A percentile compares a stretch with the other conserved stretches of the same genome.
Evolutionary conservation across 2,888 invertebrate species (phyloP).

Genomic region (Microchrysa polita): DNA sequence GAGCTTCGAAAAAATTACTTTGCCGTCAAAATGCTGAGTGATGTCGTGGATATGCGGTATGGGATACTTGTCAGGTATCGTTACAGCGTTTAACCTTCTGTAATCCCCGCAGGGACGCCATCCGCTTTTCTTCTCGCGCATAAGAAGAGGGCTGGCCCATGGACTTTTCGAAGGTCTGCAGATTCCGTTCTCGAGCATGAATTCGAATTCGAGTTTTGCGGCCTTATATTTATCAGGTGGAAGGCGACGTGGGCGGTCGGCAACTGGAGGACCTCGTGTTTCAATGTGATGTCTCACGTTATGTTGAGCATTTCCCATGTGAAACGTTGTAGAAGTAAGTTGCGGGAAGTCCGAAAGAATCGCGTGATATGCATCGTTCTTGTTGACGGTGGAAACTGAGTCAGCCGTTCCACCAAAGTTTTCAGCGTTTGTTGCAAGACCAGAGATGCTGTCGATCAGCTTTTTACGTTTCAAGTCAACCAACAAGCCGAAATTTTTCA

Average conservation of each 20-base stretch:
- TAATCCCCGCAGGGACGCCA: conserved; percentile 57
- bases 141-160: conserved; percentile 59
- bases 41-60: too few relatives aligned
- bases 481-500: too few relatives aligned
- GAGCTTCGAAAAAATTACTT: background rate
- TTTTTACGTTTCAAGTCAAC: too few relatives aligned
- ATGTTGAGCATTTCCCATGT: too few relatives aligned
- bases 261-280: background rate
- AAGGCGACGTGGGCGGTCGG: too few relatives aligned
- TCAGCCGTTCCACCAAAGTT: too few relatives aligned
- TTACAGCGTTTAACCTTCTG: conserved; percentile 54
- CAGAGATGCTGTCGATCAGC: too few relatives aligned
- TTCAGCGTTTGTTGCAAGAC: too few relatives aligned
- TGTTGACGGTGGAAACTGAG: too few relatives aligned
- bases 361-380: too few relatives aligned
- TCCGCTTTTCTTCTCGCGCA: conserved; percentile 49
- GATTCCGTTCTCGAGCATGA: conserved; percentile 55
- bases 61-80: too few relatives aligned
- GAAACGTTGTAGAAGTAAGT: background rate
- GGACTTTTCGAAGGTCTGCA: conserved; percentile 59
- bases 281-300: background rate
- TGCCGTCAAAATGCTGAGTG: too few relatives aligned
- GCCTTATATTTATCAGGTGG: background rate
- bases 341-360: background rate
- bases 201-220: conserved; percentile 37